Percentiles rank a stretch among this genome's conserved stretches.
phyloP scores from a whole-genome alignment of 1,140 invertebrate species.

The Sogatella furcifera region DNA sequence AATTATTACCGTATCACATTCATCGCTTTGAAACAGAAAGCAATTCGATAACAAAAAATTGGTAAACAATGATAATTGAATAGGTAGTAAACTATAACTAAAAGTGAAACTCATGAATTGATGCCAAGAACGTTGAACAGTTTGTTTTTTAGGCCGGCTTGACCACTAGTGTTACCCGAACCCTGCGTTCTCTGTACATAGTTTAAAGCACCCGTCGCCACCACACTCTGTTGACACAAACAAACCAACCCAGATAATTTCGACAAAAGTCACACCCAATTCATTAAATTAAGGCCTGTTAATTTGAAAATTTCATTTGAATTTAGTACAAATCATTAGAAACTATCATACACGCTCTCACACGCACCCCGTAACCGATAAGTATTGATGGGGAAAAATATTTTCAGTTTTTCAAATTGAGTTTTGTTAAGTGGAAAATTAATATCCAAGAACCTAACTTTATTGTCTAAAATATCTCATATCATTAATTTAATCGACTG shows the following conservation, averaged over 20 bases:
- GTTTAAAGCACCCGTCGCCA: conserved; percentile 22
- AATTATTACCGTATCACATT: background rate
- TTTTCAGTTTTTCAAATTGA: background rate
- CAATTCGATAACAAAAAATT: background rate
- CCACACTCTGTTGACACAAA: conserved; percentile 22
- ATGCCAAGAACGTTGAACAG: conserved; percentile 47
- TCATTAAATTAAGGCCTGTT: conserved; percentile 11
- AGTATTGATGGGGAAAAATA: background rate
- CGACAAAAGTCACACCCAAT: conserved; percentile 19
- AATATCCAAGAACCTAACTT: no score
- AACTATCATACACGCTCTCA: background rate
- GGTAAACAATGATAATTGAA: conserved; percentile 12
- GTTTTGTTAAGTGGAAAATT: no score
- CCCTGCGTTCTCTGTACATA: conserved; percentile 31
- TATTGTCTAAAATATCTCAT: no score
- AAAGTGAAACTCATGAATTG: background rate
- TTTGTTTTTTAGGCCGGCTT: conserved; percentile 46
- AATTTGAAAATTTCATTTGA: background rate
- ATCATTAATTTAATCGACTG: no score
- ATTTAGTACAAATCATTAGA: background rate
- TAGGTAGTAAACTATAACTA: background rate
- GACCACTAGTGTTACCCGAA: conserved; percentile 10
- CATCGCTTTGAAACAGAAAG: background rate
- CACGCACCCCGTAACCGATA: no score
- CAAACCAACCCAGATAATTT: no score